Base-by-base conservation (phyloP, 2,797 vertebrate species). In the Phoebastria nigripes region DNA sequence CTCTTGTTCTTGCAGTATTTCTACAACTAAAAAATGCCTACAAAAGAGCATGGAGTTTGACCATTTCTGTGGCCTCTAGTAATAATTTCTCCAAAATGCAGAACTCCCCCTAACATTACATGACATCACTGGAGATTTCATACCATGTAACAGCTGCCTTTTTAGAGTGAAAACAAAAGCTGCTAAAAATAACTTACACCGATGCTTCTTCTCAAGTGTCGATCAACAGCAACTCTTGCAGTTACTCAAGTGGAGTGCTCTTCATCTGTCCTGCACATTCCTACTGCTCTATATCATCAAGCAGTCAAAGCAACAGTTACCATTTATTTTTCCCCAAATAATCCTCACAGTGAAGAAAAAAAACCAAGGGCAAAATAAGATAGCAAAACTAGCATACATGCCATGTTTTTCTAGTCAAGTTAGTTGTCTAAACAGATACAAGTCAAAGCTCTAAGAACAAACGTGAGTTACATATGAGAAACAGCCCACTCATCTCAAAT, bases 131-230 rank as follows among this genome's bases (percentile, higher is more conserved):
- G 70, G 65, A 89, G 82, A 93, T 58, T 52, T 61, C 84, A 56
- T 44, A 79, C 66, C 66, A 84, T 58, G 63, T 72, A 82, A n/a
- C 88, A 82, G 89, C 87, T 91, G 94, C 88, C 49, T 92, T 87
- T 93, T 16, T 3, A 78, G 82, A 71, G 46, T 31, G 51, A 91
- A 94, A 97, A 91, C 72, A 96, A 94, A 95, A 92, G 84, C 72
- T 52, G 65, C 93, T 94, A 95, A 96, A 92, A 96, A 94, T 96
- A 97, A 78, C 94, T 55, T 4, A 24, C 15, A 80, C 58, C 44
- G 26, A 33, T 70, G 82, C 56, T 87, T 89, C 47, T 86, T 61
- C 89, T 73, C 41, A 26, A 84, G 65, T 69, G 89, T 69, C 90
- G 65, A 79, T 85, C 90, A 89, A 22, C 47, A 67, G 61, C 65